Evolutionary conservation across 2,113 vertebrate species (phyloP), one percentile per base, ranked within the genome.

Genomic region (Ammodytes dubius): DNA sequence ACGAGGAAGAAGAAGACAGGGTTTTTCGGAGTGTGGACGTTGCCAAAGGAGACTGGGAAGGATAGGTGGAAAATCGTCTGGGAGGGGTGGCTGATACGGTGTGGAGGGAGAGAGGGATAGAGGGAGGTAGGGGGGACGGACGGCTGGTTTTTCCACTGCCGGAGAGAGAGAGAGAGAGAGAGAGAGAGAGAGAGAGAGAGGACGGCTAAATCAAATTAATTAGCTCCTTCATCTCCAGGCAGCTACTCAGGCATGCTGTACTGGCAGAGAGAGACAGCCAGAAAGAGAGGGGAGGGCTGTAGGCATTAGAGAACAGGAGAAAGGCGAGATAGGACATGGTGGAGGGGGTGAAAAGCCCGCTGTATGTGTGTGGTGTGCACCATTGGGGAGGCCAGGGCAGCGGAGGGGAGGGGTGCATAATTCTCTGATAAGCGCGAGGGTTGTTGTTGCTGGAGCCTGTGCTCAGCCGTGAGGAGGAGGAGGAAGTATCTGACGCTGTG

Each of bases 161-260:
- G 90, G 78, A 91, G 89, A 92, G 70, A 67, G 88, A 73, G 92
- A 90, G 90, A 91, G 78, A 91, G 89, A 92, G 70, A 67, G 88
- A 73, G 92, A 90, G 90, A 73, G 92, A 90, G 90, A 91, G 78
- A 91, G 89, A 92, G 70, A 67, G 88, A 73, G 92, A 90, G 90
- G 91, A 92, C 74, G 80, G 92, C 91, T 95, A 96, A 96, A 96
- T 96, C 95, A 95, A 95, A 95, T 95, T 95, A 95, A 96, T 96
- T 95, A 95, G 95, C 94, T 95, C 93, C 93, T 95, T 94, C 94
- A 94, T 95, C 94, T 95, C 94, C 90, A 93, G 90, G 93, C 94
- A 93, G 94, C 92, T 93, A 94, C 93, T 94, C 92, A 92, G 93
- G 93, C 94, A 94, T 91, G 93, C 88, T 90, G 89, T 90, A 90